These are phyloP conservation scores for Vanessa cardui DNA, from an alignment of 2,888 invertebrate genomes.

Conservation along the genomic window DNA sequence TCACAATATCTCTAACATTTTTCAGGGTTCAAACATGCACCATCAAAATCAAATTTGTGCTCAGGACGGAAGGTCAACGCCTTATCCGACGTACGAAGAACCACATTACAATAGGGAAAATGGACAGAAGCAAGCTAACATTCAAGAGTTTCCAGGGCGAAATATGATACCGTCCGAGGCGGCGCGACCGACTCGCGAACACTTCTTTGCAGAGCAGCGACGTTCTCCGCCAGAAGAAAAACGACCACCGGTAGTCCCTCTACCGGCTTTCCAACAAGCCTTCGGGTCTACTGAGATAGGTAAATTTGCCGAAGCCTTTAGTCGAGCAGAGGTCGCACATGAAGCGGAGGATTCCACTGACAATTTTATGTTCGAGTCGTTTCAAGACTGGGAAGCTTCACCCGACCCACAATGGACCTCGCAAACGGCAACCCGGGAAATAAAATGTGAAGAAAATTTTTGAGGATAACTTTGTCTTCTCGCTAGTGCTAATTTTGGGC, in stretches of 20 bases:
- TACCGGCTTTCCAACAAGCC: constrained; percentile 92
- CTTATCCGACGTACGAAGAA: constrained; percentile 68
- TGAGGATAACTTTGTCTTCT: constrained; percentile 56
- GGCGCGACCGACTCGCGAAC: constrained; percentile 52
- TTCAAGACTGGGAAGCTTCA: constrained; percentile 71
- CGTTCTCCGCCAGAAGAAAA: constrained; percentile 65
- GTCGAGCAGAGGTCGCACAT: constrained; percentile 80
- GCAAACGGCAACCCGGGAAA: constrained; percentile 66
- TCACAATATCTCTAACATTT: constrained; percentile 34
- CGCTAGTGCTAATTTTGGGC: constrained; percentile 67
- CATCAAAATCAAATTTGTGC: constrained; percentile 60
- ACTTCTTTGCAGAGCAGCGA: constrained; percentile 52
- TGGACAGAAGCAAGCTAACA: constrained; percentile 49
- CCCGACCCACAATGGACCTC: constrained; percentile 70
- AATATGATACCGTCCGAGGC: constrained; percentile 49
- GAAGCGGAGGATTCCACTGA: constrained; percentile 69
- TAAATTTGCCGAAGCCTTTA: constrained; percentile 89
- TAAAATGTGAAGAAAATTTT: constrained; percentile 78
- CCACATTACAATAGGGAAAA: constrained; percentile 57
- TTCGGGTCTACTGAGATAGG: constrained; percentile 94
- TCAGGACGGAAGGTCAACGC: constrained; percentile 67
- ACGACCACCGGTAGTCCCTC: constrained; percentile 80
- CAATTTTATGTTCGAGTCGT: constrained; percentile 69
- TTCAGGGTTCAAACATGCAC: constrained; percentile 62
- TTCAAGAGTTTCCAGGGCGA: constrained; percentile 53